These are phyloP conservation scores for Paguma larvata DNA, from an alignment of 2,797 vertebrate genomes.

Conservation along the genomic window DNA sequence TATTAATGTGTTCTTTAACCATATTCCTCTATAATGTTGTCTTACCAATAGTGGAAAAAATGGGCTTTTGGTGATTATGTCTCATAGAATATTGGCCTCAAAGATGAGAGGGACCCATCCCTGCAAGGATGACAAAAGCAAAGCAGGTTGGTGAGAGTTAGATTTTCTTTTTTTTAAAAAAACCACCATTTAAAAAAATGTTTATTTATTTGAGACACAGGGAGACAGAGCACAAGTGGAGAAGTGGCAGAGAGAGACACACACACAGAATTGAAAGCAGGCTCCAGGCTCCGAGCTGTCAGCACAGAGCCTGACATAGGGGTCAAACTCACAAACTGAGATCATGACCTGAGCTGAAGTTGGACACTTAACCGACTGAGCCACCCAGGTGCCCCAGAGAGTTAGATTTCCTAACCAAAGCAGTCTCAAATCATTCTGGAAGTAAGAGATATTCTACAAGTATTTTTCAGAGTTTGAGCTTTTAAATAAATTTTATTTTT, in stretches of 20 bases:
- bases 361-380: no score
- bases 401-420: constrained; percentile 2
- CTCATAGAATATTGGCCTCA: neutral
- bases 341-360: no score
- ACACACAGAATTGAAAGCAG: no score
- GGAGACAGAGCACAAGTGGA: no score
- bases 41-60: constrained; percentile 3
- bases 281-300: no score
- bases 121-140: neutral
- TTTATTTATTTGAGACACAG: no score
- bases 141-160: neutral
- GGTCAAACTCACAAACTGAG: no score
- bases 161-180: neutral
- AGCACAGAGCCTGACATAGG: no score
- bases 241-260: no score
- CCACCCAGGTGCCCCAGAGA: neutral
- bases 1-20: neutral
- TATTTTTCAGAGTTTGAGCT: neutral
- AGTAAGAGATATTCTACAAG: neutral
- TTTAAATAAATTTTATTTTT: constrained; percentile 29
- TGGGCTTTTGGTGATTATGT: neutral
- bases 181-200: no score
- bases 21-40: neutral
- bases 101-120: neutral
- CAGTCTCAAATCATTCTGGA: neutral